These are phyloP conservation scores for Pampusana beccarii DNA, from an alignment of 2,113 vertebrate species.

Conservation along the genomic window DNA sequence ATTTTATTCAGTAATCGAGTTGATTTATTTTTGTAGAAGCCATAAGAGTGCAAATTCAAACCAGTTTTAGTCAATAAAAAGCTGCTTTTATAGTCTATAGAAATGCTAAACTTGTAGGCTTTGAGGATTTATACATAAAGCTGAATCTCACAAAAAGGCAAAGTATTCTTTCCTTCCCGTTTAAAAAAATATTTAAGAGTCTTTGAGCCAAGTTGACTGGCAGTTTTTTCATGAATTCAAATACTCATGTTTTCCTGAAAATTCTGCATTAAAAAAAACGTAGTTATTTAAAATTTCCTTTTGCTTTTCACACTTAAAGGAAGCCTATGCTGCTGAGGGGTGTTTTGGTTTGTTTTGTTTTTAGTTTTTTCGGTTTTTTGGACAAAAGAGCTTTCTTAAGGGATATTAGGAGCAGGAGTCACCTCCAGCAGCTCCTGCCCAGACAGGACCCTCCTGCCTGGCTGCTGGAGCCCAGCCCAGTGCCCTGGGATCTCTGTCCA, in stretches of 20 bases:
- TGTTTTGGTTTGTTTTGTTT: too few relatives aligned
- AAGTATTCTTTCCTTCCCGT: not conserved
- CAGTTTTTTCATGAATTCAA: conserved; percentile 5
- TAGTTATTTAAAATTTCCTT: not conserved
- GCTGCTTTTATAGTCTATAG: conserved; percentile 24
- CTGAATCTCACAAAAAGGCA: not conserved
- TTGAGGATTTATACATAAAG: conserved; percentile 40
- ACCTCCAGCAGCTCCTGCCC: not conserved
- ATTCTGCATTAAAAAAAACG: not conserved
- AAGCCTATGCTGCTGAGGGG: too few relatives aligned
- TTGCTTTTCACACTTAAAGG: not conserved
- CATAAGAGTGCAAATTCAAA: conserved; percentile 20
- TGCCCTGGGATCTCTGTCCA: not conserved
- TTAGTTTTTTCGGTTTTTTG: not conserved
- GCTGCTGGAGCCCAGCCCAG: accelerated
- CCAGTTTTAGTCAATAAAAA: conserved; percentile 46
- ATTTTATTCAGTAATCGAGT: conserved; percentile 39
- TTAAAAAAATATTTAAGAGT: conserved; percentile 30
- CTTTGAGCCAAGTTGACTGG: not conserved
- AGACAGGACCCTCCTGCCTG: not conserved
- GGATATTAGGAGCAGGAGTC: not conserved
- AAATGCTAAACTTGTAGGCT: conserved; percentile 11
- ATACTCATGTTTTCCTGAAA: conserved; percentile 19
- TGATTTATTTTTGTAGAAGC: conserved; percentile 51
- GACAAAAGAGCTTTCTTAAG: not conserved